Evolutionary conservation across 2,113 vertebrate species (phyloP), one percentile per base, ranked within the genome.

Genomic region (Puma concolor): DNA sequence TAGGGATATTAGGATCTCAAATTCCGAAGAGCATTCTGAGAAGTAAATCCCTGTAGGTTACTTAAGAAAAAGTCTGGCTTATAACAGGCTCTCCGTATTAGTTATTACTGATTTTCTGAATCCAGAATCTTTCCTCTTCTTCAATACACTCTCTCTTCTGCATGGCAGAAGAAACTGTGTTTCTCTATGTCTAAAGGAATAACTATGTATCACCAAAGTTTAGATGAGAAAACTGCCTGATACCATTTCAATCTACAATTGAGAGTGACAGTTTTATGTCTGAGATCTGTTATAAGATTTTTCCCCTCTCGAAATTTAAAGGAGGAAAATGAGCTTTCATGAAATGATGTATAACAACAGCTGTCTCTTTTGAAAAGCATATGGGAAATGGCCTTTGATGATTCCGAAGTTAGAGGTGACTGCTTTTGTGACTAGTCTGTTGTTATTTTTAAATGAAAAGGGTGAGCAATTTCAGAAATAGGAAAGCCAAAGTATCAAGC

Each of bases 391-490:
- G 64, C 64, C 52, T 82, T 79, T 38, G 81, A 97, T 85, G 36
- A 95, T 72, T 72, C 17, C 7, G 54, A 88, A 97, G 80, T 83
- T 97, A 96, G 96, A 98, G 91, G 94, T 92, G 83, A 57, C 86
- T 88, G 94, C 77, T 93, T 76, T 33, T 83, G 71, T 93, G 94
- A 94, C 94, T 88, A 21, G 82, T 74, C 44, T 81, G 94, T 36
- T 97, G 71, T 88, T 94, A 93, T 95, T 95, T 93, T 95, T 94
- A 93, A 97, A 94, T 93, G 74, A 93, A 97, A 96, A 97, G 83
- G 90, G 63, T 54, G 82, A 54, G 29, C 33, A 16, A 16, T 95
- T 97, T 50, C 94, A 85, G 76, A 96, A 83, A 85, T 27, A 27
- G 41, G 38, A 94, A 52, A 76, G 74, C 16, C 84, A 71, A 84